Conservation (phyloP, 2,888 invertebrate genomes). For the Aspidapion aeneum region DNA sequence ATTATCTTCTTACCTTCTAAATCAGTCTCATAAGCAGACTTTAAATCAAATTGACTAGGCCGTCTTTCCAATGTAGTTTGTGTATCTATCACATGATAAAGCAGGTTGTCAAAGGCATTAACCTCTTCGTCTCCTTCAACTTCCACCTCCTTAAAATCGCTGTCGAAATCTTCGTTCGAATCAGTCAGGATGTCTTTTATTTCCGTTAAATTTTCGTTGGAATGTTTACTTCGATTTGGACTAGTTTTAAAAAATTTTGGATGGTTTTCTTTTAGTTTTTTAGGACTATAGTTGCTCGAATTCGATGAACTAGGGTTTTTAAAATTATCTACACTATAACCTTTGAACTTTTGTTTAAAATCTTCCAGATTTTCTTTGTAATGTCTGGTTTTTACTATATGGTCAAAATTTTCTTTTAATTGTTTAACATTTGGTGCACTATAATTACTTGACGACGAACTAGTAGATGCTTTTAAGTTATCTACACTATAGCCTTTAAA, state of each 20-base stretch:
- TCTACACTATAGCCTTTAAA: no score
- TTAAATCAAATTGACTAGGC: slow-evolving; percentile 32
- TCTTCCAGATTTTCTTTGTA: no score
- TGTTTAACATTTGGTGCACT: no score
- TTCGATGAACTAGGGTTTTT: not conserved
- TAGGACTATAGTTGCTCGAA: no score
- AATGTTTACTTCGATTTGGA: not conserved
- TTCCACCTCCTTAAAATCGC: slow-evolving; percentile 5
- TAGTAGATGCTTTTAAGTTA: no score
- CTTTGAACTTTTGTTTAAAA: no score
- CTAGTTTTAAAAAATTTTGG: no score
- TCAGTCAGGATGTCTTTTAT: not conserved
- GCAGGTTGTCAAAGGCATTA: slow-evolving; percentile 64
- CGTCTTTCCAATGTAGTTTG: slow-evolving; percentile 33
- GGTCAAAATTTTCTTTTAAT: no score
- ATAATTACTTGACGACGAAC: no score
- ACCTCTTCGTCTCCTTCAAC: slow-evolving; percentile 33
- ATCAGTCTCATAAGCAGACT: slow-evolving; percentile 23
- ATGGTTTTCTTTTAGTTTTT: not conserved
- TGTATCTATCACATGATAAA: slow-evolving; percentile 80
- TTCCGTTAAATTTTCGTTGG: no score
- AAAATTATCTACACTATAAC: no score
- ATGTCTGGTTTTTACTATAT: no score
- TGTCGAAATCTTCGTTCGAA: slow-evolving; percentile 11
- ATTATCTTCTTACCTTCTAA: slow-evolving; percentile 28